A percentile compares a stretch with the other conserved stretches of the same genome.
phyloP scores from a whole-genome alignment of 2,113 vertebrate genomes.

The Actinemys pallida region DNA sequence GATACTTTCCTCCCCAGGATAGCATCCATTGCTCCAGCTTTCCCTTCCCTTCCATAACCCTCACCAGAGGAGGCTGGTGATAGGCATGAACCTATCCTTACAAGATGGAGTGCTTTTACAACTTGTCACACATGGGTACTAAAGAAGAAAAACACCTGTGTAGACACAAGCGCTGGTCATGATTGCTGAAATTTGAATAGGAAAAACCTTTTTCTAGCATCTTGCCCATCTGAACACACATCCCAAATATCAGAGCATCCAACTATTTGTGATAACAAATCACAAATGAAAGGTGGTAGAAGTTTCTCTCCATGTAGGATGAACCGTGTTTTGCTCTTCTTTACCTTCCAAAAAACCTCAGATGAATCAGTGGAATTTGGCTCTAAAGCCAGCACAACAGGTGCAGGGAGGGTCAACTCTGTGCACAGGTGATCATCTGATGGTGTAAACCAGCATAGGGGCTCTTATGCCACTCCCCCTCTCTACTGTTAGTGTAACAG shows the following conservation, averaged over 20 bases:
- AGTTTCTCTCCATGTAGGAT: constrained; percentile 25
- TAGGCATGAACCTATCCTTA: background rate
- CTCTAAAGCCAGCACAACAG: constrained; percentile 47
- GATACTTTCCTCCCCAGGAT: too few species aligned
- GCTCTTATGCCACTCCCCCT: background rate
- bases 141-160: background rate
- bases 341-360: constrained; percentile 55
- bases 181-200: constrained; percentile 25
- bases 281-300: constrained; percentile 9
- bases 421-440: background rate
- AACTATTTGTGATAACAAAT: constrained; percentile 42
- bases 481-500: background rate
- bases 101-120: background rate
- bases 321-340: constrained; percentile 25
- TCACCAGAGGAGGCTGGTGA: background rate
- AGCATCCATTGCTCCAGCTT: background rate
- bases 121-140: background rate
- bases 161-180: background rate
- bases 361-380: background rate
- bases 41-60: background rate
- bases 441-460: constrained; percentile 39
- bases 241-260: constrained; percentile 1
- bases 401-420: background rate
- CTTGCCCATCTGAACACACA: background rate
- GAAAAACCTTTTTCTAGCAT: constrained; percentile 9